Percentiles rank a stretch among this genome's conserved stretches.
phyloP scores from a whole-genome alignment of 2,888 invertebrate species.

The Dryobota labecula region DNA sequence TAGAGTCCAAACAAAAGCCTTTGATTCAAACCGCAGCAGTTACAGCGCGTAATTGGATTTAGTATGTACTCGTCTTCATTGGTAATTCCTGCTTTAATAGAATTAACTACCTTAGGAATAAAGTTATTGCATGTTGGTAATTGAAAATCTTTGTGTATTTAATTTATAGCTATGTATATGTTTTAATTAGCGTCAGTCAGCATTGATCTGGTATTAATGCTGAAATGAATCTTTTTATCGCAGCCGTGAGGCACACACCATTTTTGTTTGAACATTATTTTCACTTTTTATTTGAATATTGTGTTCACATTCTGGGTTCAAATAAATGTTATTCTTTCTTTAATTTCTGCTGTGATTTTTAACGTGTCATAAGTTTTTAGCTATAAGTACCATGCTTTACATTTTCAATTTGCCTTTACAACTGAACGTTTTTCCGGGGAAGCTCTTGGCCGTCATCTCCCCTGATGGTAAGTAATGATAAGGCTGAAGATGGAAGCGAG shows the following conservation, averaged over 20 bases:
- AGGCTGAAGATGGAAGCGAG: too few relatives aligned
- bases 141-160: slow-evolving; percentile 8
- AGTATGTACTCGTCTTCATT: slow-evolving; percentile 30
- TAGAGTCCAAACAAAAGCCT: slow-evolving; percentile 31
- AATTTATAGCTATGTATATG: neutral
- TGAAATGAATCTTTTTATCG: neutral
- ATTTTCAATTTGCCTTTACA: neutral
- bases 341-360: neutral
- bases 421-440: too few relatives aligned
- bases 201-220: neutral
- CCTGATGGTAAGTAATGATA: too few relatives aligned
- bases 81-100: slow-evolving; percentile 42
- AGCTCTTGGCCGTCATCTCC: too few relatives aligned
- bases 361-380: neutral
- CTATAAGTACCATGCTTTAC: neutral
- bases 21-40: slow-evolving; percentile 29
- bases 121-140: slow-evolving; percentile 20
- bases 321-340: neutral
- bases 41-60: slow-evolving; percentile 47
- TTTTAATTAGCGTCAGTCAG: neutral
- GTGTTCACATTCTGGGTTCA: neutral
- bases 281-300: neutral
- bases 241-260: neutral
- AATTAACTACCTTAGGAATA: slow-evolving; percentile 23
- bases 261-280: too few relatives aligned